These are phyloP conservation scores for Nycticryphes semicollaris DNA, from an alignment of 2,113 vertebrate species.

Conservation along the genomic window DNA sequence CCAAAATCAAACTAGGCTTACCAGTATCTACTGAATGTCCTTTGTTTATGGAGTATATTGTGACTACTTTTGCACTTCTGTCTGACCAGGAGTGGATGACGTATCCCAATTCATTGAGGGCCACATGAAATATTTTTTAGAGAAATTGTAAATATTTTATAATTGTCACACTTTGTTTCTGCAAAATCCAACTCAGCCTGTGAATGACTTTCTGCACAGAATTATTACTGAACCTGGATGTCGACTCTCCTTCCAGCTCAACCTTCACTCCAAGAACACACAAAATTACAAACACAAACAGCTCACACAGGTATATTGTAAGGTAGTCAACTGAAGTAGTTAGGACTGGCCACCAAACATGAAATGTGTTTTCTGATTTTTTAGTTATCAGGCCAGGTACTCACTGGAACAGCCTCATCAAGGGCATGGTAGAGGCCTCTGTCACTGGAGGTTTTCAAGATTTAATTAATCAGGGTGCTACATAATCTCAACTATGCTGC, in stretches of 20 bases:
- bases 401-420: not conserved
- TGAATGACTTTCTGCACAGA: not conserved
- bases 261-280: not conserved
- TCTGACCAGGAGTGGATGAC: not conserved
- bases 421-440: not conserved
- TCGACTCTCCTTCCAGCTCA: not conserved
- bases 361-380: not conserved
- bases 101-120: not conserved
- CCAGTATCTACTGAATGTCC: not conserved
- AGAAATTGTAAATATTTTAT: not conserved
- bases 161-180: not conserved
- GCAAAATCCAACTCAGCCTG: not conserved
- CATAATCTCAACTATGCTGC: not conserved
- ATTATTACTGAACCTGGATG: not conserved
- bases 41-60: not conserved
- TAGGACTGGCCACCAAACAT: not conserved
- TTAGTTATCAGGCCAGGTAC: not conserved
- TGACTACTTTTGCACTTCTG: not conserved
- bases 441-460: not conserved
- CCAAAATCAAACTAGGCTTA: not conserved
- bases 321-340: not conserved
- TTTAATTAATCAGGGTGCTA: not conserved
- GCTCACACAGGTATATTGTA: rapidly evolving
- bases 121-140: not conserved
- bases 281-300: not conserved